Percentiles rank a stretch among this genome's conserved stretches.
Conservation (phyloP, 2,113 vertebrate species). For the Cardinalis cardinalis region DNA sequence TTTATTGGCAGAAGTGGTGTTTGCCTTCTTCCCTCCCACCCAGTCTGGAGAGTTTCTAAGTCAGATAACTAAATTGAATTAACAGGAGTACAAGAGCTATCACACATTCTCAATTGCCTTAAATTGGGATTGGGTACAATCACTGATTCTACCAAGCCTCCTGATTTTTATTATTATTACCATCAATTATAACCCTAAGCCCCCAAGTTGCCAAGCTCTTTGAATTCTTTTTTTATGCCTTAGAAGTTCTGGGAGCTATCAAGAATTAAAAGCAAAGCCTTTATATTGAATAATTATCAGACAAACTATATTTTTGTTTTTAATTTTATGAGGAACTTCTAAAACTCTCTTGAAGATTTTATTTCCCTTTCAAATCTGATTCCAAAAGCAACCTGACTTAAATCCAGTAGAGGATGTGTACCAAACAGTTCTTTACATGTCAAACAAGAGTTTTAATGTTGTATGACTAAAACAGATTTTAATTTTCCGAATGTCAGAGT, state of each 20-base stretch:
- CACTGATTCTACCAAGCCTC: not conserved
- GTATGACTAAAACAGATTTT: constrained; percentile 58
- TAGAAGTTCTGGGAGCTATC: not conserved
- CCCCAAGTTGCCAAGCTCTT: not conserved
- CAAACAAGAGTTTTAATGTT: constrained; percentile 61
- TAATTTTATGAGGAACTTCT: constrained; percentile 8
- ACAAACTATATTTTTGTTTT: not conserved
- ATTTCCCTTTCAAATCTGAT: constrained; percentile 29
- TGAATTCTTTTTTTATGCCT: not conserved
- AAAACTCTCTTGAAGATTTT: constrained; percentile 44
- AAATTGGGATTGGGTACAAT: not conserved
- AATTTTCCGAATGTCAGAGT: constrained; percentile 65
- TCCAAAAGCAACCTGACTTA: constrained; percentile 37
- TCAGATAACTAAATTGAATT: not conserved
- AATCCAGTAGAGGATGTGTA: constrained; percentile 30
- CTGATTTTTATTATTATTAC: rapidly evolving
- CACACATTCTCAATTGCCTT: not conserved
- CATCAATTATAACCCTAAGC: not conserved
- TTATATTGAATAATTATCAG: not conserved
- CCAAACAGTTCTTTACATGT: constrained; percentile 46
- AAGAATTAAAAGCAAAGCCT: constrained; percentile 3
- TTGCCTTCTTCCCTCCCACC: not conserved
- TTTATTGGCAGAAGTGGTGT: not conserved
- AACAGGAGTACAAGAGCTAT: not conserved
- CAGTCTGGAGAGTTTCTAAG: not conserved